A percentile compares a stretch with the other conserved stretches of the same genome.
phyloP scores from a whole-genome alignment of 1,140 invertebrate genomes.

The Bombus pyrosoma region DNA sequence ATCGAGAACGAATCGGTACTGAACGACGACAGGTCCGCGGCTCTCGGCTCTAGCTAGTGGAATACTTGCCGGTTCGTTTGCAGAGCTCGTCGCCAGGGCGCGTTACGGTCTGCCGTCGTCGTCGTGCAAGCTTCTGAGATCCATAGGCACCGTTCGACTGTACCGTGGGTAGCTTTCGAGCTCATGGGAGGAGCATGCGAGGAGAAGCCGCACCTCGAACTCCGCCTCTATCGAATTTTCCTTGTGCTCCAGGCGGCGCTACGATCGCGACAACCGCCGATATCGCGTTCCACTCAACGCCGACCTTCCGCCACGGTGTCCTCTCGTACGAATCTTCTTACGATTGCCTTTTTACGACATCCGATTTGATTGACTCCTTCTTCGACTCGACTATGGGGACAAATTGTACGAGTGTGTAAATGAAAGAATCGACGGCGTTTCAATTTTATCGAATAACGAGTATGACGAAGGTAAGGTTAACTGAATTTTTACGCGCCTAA shows the following conservation, averaged over 20 bases:
- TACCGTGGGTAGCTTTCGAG: slow-evolving; percentile 72
- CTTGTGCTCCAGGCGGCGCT: slow-evolving; percentile 61
- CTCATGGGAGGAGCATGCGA: slow-evolving; percentile 77
- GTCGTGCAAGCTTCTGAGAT: slow-evolving; percentile 70
- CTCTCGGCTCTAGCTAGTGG: slow-evolving; percentile 63
- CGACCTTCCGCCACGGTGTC: slow-evolving; percentile 45
- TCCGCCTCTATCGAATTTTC: slow-evolving; percentile 74
- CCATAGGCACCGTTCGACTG: slow-evolving; percentile 70
- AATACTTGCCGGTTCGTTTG: slow-evolving; percentile 64
- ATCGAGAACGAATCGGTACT: slow-evolving; percentile 12
- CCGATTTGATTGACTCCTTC: neutral
- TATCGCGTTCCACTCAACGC: slow-evolving; percentile 45
- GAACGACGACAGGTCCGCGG: slow-evolving; percentile 60
- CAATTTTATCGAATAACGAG: neutral
- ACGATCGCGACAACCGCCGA: slow-evolving; percentile 35
- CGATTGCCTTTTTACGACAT: slow-evolving; percentile 25
- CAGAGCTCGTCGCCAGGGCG: slow-evolving; percentile 68
- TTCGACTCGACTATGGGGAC: neutral
- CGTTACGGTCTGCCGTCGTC: slow-evolving; percentile 66
- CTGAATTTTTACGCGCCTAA: neutral
- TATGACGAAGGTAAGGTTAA: neutral
- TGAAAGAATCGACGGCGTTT: neutral
- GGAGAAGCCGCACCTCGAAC: slow-evolving; percentile 78
- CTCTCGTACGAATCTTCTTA: slow-evolving; percentile 12
- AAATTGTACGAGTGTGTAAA: slow-evolving; percentile 13